Conservation (phyloP, 2,797 vertebrate species). For the Enteromius paludinosus region DNA sequence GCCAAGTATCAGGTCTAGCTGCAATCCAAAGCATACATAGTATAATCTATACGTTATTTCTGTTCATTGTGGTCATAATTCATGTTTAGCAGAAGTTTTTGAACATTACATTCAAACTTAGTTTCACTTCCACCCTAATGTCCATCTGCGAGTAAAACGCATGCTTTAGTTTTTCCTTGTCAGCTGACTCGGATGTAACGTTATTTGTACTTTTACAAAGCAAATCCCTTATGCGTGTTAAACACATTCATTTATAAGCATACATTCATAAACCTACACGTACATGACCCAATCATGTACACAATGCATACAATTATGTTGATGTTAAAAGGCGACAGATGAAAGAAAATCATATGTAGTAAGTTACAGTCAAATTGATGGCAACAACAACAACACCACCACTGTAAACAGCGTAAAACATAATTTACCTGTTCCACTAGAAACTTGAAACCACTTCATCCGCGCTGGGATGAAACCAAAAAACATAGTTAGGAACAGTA, state of each 20-base stretch:
- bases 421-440: conserved; percentile 71
- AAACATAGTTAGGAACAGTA: conserved; percentile 77
- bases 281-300: too few species aligned
- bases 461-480: conserved; percentile 81
- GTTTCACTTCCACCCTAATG: conserved; percentile 34
- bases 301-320: too few species aligned
- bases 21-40: not conserved
- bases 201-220: not conserved
- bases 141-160: not conserved
- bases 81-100: not conserved
- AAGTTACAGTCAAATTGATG: not conserved
- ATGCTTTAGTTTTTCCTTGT: not conserved
- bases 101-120: not conserved
- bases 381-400: not conserved
- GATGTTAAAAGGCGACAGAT: not conserved
- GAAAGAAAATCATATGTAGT: not conserved
- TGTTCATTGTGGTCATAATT: not conserved
- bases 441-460: conserved; percentile 77
- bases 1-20: not conserved
- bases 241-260: not conserved
- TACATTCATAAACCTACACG: not conserved
- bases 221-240: not conserved
- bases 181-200: conserved; percentile 3
- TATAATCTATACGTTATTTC: not conserved
- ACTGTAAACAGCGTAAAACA: not conserved